Conservation (phyloP, 2,113 vertebrate genomes). For the Myanophis thanlyinensis region DNA sequence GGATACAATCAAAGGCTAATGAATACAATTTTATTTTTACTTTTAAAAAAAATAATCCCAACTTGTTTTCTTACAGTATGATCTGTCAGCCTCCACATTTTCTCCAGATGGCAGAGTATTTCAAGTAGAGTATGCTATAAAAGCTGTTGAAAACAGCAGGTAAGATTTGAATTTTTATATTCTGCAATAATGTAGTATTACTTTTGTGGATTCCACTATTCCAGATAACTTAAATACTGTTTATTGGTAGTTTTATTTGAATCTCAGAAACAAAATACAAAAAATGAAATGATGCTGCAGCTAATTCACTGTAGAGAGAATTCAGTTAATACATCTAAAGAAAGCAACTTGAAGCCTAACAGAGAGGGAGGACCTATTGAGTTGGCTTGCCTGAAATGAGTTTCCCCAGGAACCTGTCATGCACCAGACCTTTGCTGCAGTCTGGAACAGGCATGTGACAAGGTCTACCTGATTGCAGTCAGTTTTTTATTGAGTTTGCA, state of each 20-base stretch:
- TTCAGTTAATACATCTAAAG: background rate
- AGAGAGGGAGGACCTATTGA: background rate
- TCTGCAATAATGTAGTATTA: background rate
- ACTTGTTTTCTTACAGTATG: conserved; percentile 76
- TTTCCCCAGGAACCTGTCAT: background rate
- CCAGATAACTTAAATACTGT: background rate
- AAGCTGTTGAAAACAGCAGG: conserved; percentile 99
- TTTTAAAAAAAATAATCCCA: background rate
- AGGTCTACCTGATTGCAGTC: background rate
- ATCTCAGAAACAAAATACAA: background rate
- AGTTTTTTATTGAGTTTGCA: background rate
- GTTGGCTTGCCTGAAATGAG: background rate
- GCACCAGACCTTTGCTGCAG: background rate
- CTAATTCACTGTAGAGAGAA: background rate
- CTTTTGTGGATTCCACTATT: background rate
- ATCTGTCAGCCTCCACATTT: conserved; percentile 96
- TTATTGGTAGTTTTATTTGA: background rate
- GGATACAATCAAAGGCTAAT: accelerated
- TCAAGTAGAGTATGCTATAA: conserved; percentile 98
- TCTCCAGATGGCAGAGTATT: conserved; percentile 98
- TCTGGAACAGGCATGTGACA: background rate
- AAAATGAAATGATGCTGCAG: background rate
- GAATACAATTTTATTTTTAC: background rate
- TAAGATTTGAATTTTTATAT: conserved; percentile 54
- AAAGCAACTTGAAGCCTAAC: background rate